Evolutionary conservation across 2,113 vertebrate species (phyloP), one percentile per base, ranked within the genome.

Genomic region (Pluvialis apricaria): DNA sequence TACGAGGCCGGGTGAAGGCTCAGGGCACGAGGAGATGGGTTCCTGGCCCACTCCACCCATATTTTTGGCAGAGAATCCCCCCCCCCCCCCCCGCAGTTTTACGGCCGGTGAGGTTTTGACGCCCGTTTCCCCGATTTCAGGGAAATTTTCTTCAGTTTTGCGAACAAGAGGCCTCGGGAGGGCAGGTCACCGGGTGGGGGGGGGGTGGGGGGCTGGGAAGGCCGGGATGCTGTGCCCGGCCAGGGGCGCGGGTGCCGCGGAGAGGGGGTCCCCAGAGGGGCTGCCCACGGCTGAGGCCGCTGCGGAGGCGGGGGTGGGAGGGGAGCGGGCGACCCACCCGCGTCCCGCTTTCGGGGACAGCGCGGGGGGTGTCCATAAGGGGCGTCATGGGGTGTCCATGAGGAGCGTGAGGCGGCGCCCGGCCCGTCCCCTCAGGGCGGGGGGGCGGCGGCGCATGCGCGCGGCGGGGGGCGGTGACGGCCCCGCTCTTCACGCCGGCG

Each of bases 21-120:
- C 1, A 1, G 19, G 47, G 10, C 17, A 57, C 0, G 0, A 55
- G 15, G 28, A 45, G 25, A 5, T 0, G 0, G 15, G 32, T 55
- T 93, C 69, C 36, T 55, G 31, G 26, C 52, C 52, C 32, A 1
- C 10, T 82, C 11, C 9, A 11, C 14, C 7, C 7, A 0, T 16
- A 5, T 34, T 9, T 40, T 47, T 36, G 52, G 25, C 52, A 76
- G 15, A 58, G 4, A 31, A 49, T 18, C 9, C 1, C 2, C 9
- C 19, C 2, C 51, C 17, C 52, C 7, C 1, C 1, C 8, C 28
- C 3, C n/a, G 17, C 51, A 29, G 38, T 4, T n/a, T 68, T 69
- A 71, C 9, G 1, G 2, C 22, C 4, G 26, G 9, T 0, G 3
- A 57, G 19, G 34, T 76, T 88, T 57, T 4, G 2, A 66, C 15